phyloP scores from a whole-genome alignment of 30 jellyfish, hydroid and myxozoan genomes.

The Cassiopea xamachana region DNA sequence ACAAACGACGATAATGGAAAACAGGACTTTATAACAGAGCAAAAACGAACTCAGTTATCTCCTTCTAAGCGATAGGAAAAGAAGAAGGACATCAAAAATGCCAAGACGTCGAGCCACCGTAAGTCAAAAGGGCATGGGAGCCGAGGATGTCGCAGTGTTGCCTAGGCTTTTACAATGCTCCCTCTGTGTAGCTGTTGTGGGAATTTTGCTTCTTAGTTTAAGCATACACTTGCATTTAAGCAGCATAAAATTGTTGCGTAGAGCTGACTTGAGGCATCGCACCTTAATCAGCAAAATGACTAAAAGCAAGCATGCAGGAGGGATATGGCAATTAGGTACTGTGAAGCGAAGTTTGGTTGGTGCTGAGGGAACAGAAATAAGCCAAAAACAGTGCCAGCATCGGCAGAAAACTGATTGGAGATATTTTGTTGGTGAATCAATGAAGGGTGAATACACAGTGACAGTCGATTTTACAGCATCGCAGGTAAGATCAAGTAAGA shows the following conservation, averaged over 20 bases:
- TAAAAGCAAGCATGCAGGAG: constrained; percentile 8
- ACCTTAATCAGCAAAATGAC: constrained; percentile 37
- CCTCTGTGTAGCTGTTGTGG: constrained; percentile 14
- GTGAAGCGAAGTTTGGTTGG: constrained; percentile 18
- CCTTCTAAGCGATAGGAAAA: neutral
- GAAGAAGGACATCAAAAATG: constrained; percentile 2
- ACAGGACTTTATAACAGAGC: neutral
- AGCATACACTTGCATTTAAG: constrained; percentile 39
- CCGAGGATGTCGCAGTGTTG: constrained; percentile 38
- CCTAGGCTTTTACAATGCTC: constrained; percentile 32
- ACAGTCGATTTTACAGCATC: constrained; percentile 56
- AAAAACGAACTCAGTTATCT: too few relatives aligned
- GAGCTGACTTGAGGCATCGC: constrained; percentile 52
- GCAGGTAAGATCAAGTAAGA: constrained; percentile 16
- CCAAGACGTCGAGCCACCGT: constrained; percentile 46
- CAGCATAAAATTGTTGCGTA: constrained; percentile 23
- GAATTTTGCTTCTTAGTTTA: constrained; percentile 7
- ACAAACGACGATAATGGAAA: neutral
- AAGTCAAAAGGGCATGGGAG: neutral
- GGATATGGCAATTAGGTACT: neutral
- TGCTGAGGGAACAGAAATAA: constrained; percentile 9
- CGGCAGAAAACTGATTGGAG: constrained; percentile 75
- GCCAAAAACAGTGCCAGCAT: constrained; percentile 49
- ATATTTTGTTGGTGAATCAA: constrained; percentile 26
- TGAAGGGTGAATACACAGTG: neutral